Evolutionary conservation across 2,113 vertebrate genomes (phyloP), one percentile per base, ranked within the genome.

Genomic region (Bungarus multicinctus): DNA sequence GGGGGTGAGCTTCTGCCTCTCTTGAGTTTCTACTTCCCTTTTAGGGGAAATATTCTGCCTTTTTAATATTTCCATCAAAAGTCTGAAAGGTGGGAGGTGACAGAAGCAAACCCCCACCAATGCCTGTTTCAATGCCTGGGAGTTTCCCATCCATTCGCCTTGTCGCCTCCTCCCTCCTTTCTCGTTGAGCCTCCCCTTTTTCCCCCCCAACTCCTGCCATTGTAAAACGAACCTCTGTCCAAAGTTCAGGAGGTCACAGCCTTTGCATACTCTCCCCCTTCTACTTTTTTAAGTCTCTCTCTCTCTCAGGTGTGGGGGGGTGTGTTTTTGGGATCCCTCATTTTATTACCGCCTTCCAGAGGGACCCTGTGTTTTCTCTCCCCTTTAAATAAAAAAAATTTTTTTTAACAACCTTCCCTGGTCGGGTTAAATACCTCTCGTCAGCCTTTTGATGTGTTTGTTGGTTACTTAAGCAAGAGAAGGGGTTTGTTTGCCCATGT

Each of bases 181-280:
- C n/a, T 8, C 22, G 14, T 45, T 12, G 9, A 52, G 9, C 9
- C 1, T 16, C 45, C 34, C 23, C 39, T 3, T 30, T 39, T 57
- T 27, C 52, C 50, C 50, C 10, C 91, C 87, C 20, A 3, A 81
- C 60, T 20, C 18, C 34, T 3, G 53, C 92, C 23, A 20, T 47
- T 27, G 10, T 93, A 94, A 93, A 45, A 23, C 7, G 53, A 25
- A 25, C 4, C 12, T 1, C 53, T 54, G n/a, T 87, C 54, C 69
- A 30, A 0, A 97, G 97, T 95, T 96, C 96, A 94, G 96, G 96
- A 97, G 98, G 98, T 98, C 97, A 96, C 47, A 95, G 91, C 94
- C 94, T 94, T 85, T 91, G 23, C 74, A 53, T 88, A 90, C 90
- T 50, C 88, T 90, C 94, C 94, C 45, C 25, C 85, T 27, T 74